phyloP scores from a whole-genome alignment of 30 jellyfish, hydroid and myxozoan species.

The Chrysaora quinquecirrha region DNA sequence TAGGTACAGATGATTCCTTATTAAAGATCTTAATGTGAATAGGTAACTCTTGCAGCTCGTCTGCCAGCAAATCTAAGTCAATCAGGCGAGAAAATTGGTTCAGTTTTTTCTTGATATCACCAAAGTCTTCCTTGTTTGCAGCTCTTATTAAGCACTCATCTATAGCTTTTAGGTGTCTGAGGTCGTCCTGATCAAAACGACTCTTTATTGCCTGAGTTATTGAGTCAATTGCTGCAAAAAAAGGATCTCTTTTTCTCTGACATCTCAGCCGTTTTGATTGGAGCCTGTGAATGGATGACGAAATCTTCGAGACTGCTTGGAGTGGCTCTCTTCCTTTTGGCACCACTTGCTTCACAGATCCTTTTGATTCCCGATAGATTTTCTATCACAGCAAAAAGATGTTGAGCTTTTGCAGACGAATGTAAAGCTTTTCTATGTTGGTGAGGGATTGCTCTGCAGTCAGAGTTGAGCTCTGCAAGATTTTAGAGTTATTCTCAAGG shows the following conservation, averaged over 20 bases:
- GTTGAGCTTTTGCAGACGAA: background rate
- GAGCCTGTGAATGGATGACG: too few species aligned
- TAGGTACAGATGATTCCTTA: background rate
- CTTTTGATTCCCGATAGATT: background rate
- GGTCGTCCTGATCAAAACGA: conserved; percentile 6
- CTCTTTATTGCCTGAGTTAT: too few species aligned
- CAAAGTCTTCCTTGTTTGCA: conserved; percentile 4
- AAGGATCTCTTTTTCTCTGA: background rate
- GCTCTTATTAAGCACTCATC: conserved; percentile 2
- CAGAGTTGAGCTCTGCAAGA: too few species aligned
- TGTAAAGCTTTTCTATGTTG: background rate
- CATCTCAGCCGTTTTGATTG: too few species aligned
- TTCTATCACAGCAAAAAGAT: too few species aligned
- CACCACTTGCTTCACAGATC: background rate
- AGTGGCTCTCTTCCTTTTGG: conserved; percentile 6
- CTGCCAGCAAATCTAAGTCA: too few species aligned
- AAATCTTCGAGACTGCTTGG: too few species aligned
- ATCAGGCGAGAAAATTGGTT: background rate
- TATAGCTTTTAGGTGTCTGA: too few species aligned
- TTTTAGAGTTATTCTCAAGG: too few species aligned
- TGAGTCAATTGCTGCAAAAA: background rate
- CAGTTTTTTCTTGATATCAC: conserved; percentile 3
- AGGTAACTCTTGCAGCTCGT: too few species aligned
- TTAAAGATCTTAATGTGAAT: too few species aligned
- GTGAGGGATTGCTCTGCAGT: too few species aligned